Base-by-base conservation (phyloP, 2,797 vertebrate species). In the Brotula barbata region DNA sequence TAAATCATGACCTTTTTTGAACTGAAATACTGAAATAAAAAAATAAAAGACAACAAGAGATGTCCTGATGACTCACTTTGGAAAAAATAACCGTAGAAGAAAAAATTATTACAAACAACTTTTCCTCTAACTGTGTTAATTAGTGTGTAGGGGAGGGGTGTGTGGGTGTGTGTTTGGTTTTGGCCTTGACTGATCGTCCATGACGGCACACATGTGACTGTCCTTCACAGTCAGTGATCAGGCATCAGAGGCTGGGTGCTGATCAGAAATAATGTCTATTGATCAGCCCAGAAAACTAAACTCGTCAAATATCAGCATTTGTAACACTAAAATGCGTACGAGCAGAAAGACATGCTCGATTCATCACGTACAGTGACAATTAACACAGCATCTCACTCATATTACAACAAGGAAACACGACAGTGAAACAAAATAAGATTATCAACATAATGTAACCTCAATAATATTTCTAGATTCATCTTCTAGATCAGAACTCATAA, bases 201-300 rank as follows among this genome's bases (percentile, higher is more conserved):
- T 61, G 71, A 20, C 57, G 53, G 66, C 34, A 19, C 55, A 74
- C 63, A 41, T 81, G 83, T 77, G 75, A 73, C 72, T 80, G 89
- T 73, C 88, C 89, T 90, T 90, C 87, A 90, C 85, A 85, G 54
- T 86, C 82, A 88, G 6, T 86, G 85, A 61, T 81, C 86, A 85
- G 81, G 75, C 65, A 67, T 87, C 85, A 84, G 73, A 57, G 57
- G 60, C 71, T 66, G 11, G 33, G 16, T 13, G 50, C 39, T 53
- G 16, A 90, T 85, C 45, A 68, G 53, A 55, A 77, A 73, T 83
- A 81, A 80, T 85, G 82, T 51, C 4, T 88, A 90, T 88, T 80
- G 88, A 89, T 90, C 78, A 78, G 69, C 81, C 82, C 63, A 60
- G 65, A 80, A 85, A 80, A 63, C 14, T n/a, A 39, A 39, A 39